phyloP scores from a whole-genome alignment of 2,888 invertebrate species.

The Sinotaia quadrata region DNA sequence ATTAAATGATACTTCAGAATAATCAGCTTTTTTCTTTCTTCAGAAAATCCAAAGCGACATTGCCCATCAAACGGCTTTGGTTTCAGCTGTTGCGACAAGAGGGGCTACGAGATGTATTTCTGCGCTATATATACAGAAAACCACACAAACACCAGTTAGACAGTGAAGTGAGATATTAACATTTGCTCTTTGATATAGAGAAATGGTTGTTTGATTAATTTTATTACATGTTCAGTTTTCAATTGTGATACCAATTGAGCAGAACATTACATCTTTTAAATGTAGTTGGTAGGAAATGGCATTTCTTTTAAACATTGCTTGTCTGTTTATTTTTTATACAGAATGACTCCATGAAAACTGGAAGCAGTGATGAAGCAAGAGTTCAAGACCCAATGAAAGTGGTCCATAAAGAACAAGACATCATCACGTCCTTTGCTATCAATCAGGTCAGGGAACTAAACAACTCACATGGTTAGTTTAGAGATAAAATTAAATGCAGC shows the following conservation, averaged over 20 bases:
- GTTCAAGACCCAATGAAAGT: slow-evolving; percentile 78
- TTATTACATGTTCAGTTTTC: neutral
- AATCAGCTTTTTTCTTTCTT: neutral
- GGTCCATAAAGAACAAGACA: slow-evolving; percentile 98
- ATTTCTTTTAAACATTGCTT: too few relatives aligned
- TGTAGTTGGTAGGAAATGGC: neutral
- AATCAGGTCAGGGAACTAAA: slow-evolving; percentile 82
- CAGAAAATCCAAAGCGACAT: slow-evolving; percentile 75
- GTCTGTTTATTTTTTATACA: slow-evolving; percentile 13
- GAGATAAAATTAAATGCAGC: neutral
- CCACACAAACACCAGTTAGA: slow-evolving; percentile 41
- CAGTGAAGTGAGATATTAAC: slow-evolving; percentile 40
- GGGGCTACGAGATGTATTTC: slow-evolving; percentile 92
- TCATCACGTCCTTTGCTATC: slow-evolving; percentile 96
- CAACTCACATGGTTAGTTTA: neutral
- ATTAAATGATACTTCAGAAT: too few relatives aligned
- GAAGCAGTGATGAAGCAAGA: slow-evolving; percentile 42
- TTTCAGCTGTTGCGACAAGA: slow-evolving; percentile 93
- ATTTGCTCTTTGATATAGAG: neutral
- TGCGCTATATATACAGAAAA: slow-evolving; percentile 87
- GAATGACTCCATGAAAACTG: slow-evolving; percentile 41
- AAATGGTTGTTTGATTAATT: neutral
- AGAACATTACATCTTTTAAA: neutral
- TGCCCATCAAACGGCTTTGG: slow-evolving; percentile 84
- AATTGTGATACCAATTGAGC: neutral